Base-by-base conservation (phyloP, 2,797 vertebrate species). In the Pipistrellus kuhlii region DNA sequence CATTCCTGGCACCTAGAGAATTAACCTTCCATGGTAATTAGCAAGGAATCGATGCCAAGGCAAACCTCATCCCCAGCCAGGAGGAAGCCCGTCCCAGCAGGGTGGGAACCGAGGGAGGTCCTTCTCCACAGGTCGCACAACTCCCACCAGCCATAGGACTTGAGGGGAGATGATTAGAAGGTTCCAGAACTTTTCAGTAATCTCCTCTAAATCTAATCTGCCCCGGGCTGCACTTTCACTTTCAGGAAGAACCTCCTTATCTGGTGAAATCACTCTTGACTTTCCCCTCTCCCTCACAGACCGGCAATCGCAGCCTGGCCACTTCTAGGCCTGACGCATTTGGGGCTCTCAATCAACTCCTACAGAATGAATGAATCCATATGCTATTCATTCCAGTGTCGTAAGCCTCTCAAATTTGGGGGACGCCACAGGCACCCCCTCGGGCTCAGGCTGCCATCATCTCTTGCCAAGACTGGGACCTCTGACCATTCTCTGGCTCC, bases 1-100 rank as follows among this genome's bases (percentile, higher is more conserved):
- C 97, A 98, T 97, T 97, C 97, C 95, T 87, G 86, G 88, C 89
- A 91, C 93, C 98, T 97, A 96, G 84, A 98, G 94, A 95, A 96
- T 97, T 98, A 94, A 95, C 80, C 86, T 97, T 93, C 82, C 89
- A 90, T 72, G 85, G 90, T 96, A 98, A 97, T 97, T 97, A 97
- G 96, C 71, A 32, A 92, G 75, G 41, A 84, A 48, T 76, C 90
- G 80, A 93, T 94, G 96, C 97, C 96, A 98, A 98, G 96, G 53
- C n/a, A 89, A 59, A 95, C 55, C 75, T 81, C 27, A 68, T 32
- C 77, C 78, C 0, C 27, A 94, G 95, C 90, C 95, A 95, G 97
- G 57, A 93, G 94, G 85, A 94, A 78, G 96, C 81, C 64, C 32
- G n/a, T 46, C 93, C 66, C 77, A 93, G 23, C 25, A 41, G 32